Percentiles rank a stretch among this genome's conserved stretches.
phyloP scores from a whole-genome alignment of 2,888 invertebrate species.

The Crepidodera aurea region DNA sequence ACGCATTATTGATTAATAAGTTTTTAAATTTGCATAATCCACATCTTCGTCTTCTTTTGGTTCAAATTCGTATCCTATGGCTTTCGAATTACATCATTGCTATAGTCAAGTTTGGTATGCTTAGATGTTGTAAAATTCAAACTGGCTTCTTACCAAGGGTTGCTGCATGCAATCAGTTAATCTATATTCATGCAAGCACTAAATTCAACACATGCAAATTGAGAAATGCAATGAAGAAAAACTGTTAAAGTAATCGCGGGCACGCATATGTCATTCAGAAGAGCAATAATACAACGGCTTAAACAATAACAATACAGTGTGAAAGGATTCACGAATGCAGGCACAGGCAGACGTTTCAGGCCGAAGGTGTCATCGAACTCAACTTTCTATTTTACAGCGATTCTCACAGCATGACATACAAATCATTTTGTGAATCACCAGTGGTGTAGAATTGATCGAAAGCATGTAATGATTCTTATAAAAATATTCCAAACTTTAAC shows the following conservation, averaged over 20 bases:
- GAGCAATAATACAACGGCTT: slow-evolving; percentile 2
- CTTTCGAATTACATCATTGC: no score
- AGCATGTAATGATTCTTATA: no score
- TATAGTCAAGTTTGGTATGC: no score
- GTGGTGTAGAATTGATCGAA: slow-evolving; percentile 5
- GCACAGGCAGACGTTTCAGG: slow-evolving; percentile 27
- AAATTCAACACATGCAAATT: background rate
- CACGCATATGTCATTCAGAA: slow-evolving; percentile 2
- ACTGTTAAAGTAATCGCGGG: background rate
- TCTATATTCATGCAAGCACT: background rate
- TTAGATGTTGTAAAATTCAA: no score
- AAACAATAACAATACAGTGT: slow-evolving; percentile 33
- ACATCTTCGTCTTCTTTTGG: no score
- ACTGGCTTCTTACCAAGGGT: no score
- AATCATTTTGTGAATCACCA: slow-evolving; percentile 31
- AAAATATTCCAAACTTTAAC: no score
- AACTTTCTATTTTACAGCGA: slow-evolving; percentile 54
- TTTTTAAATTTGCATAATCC: no score
- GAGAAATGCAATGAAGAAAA: slow-evolving; percentile 1
- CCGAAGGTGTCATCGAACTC: slow-evolving; percentile 52
- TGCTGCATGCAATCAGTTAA: no score
- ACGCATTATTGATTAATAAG: no score
- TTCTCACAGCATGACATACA: slow-evolving; percentile 43
- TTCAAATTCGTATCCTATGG: no score
- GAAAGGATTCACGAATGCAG: slow-evolving; percentile 28